Percentiles rank a stretch among this genome's conserved stretches.
These are phyloP conservation scores for Lottia gigantea DNA, from an alignment of 2,888 invertebrate species.

Conservation along the genomic window DNA sequence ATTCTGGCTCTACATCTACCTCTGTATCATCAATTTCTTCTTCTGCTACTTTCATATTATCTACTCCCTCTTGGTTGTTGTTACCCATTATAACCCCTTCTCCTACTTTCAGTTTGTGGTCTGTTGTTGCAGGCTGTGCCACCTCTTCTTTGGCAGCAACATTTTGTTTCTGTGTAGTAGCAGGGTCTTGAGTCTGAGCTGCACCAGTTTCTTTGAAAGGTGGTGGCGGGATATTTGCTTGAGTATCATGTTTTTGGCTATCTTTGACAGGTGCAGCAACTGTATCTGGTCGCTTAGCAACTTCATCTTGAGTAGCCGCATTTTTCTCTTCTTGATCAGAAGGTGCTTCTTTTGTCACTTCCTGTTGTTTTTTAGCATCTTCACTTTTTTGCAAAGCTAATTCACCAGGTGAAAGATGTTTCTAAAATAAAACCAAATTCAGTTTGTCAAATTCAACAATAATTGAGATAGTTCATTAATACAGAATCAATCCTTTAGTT, in stretches of 20 bases:
- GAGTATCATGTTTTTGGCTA: not conserved
- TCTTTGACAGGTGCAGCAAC: not conserved
- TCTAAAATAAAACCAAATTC: not conserved
- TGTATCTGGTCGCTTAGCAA: not conserved
- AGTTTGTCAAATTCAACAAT: not conserved
- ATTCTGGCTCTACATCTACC: conserved; percentile 4
- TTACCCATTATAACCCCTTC: too few relatives aligned
- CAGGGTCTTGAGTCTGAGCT: not conserved
- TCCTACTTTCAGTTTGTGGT: conserved; percentile 11
- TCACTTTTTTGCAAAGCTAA: conserved; percentile 5
- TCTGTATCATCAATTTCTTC: conserved; percentile 18
- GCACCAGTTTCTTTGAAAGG: not conserved
- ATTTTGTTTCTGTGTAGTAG: conserved; percentile 2
- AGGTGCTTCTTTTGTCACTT: not conserved
- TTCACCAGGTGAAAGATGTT: not conserved
- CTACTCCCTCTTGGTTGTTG: not conserved
- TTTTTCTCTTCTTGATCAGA: not conserved
- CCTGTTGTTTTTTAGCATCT: not conserved
- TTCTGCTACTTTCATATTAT: conserved; percentile 11
- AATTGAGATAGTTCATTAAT: conserved; percentile 9
- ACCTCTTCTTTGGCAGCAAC: conserved; percentile 17
- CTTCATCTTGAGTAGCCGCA: not conserved
- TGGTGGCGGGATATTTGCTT: not conserved
- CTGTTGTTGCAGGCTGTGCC: conserved; percentile 28
- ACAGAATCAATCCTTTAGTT: too few relatives aligned